These are phyloP conservation scores for Campoplex capitator DNA, from an alignment of 2,888 invertebrate species.

Conservation along the genomic window DNA sequence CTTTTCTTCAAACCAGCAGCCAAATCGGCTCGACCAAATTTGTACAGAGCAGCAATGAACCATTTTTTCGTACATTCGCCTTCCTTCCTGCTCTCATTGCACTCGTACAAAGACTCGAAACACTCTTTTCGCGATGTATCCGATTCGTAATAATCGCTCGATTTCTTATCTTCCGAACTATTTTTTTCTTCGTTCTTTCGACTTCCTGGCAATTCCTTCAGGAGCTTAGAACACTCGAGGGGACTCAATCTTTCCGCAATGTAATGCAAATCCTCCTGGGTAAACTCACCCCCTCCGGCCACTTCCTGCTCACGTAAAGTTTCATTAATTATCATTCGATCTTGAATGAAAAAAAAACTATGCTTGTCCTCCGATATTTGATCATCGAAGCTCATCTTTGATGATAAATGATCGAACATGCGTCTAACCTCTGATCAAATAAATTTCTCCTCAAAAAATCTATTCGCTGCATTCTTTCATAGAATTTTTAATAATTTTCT, in stretches of 20 bases:
- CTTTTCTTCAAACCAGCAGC: conserved; percentile 51
- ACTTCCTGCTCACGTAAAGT: conserved; percentile 31
- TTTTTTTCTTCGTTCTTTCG: conserved; percentile 5
- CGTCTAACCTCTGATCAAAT: too few species aligned
- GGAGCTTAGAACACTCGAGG: conserved; percentile 63
- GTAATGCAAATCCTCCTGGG: conserved; percentile 63
- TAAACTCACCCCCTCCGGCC: conserved; percentile 53
- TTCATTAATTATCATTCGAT: not conserved
- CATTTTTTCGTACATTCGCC: conserved; percentile 59
- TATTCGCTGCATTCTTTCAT: too few species aligned
- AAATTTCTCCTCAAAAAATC: too few species aligned
- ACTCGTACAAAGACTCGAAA: conserved; percentile 61
- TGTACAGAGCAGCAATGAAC: conserved; percentile 45
- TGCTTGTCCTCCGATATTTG: not conserved
- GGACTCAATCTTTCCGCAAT: conserved; percentile 64
- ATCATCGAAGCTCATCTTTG: too few species aligned
- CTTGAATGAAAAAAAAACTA: not conserved
- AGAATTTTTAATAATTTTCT: not conserved
- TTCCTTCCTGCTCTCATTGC: conserved; percentile 55
- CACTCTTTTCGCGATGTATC: conserved; percentile 37
- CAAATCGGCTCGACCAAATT: conserved; percentile 64
- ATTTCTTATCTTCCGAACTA: not conserved
- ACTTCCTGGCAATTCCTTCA: conserved; percentile 41
- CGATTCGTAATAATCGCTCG: conserved; percentile 40
- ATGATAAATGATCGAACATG: too few species aligned